phyloP scores from a whole-genome alignment of 2,888 invertebrate genomes.

The Pseudococcus viburni region DNA sequence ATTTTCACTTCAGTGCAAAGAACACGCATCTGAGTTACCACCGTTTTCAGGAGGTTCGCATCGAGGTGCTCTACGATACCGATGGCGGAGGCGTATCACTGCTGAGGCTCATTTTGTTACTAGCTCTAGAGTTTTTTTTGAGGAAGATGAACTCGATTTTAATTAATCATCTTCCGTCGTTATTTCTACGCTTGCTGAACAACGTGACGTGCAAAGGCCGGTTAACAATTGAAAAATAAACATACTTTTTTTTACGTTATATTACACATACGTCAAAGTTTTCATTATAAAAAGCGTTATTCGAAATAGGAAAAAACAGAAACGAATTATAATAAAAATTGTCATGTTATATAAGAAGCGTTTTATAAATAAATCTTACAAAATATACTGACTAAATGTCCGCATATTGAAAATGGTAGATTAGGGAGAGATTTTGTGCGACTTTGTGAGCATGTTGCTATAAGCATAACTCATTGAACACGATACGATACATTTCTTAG shows the following conservation, averaged over 20 bases:
- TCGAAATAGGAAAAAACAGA: conserved; percentile 1
- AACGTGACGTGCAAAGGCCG: conserved; percentile 30
- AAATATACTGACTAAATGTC: conserved; percentile 17
- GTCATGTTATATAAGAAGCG: conserved; percentile 27
- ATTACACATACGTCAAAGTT: not conserved
- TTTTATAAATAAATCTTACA: conserved; percentile 28
- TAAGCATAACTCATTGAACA: conserved; percentile 27
- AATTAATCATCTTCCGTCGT: conserved; percentile 13
- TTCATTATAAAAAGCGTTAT: conserved; percentile 30
- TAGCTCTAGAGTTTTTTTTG: not conserved
- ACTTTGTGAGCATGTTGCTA: not conserved
- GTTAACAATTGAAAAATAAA: not conserved
- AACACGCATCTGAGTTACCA: conserved; percentile 62
- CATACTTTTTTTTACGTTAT: not conserved
- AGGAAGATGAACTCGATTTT: not conserved
- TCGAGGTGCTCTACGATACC: not conserved
- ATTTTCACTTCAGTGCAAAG: conserved; percentile 59
- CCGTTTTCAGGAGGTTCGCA: conserved; percentile 8
- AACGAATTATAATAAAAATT: not conserved
- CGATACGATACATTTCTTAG: conserved; percentile 18
- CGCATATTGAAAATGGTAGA: conserved; percentile 21
- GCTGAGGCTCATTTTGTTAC: not conserved
- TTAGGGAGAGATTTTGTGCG: conserved; percentile 6
- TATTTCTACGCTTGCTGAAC: not conserved
- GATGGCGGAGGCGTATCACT: not conserved